Evolutionary conservation across 2,888 invertebrate species (phyloP).

Genomic region (Bedellia somnulentella): DNA sequence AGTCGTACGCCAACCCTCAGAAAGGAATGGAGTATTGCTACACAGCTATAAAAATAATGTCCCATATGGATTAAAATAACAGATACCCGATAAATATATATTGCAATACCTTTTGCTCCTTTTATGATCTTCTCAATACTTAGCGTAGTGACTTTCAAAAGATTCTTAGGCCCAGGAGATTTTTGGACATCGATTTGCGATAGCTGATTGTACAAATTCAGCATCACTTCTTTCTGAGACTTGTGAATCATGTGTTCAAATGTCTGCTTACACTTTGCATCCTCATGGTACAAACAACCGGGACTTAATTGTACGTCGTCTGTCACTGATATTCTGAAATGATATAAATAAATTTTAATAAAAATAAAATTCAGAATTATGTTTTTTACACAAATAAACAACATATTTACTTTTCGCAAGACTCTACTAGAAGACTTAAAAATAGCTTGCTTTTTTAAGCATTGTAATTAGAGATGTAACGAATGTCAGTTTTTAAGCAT

Average conservation of each 20-base stretch:
- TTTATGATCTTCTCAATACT: conserved; percentile 47
- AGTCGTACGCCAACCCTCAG: no score
- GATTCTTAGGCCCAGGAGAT: conserved; percentile 40
- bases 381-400: no score
- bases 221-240: conserved; percentile 53
- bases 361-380: no score
- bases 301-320: conserved; percentile 40
- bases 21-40: no score
- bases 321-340: conserved; percentile 26
- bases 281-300: conserved; percentile 36
- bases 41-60: no score
- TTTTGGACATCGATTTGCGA: conserved; percentile 40
- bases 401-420: conserved; percentile 1
- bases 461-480: no score
- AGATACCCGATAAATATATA: no score
- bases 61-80: no score
- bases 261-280: conserved; percentile 35
- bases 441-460: no score
- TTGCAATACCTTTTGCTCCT: conserved; percentile 39
- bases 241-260: conserved; percentile 53
- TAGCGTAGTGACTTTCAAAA: conserved; percentile 47
- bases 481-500: no score
- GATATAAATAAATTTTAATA: conserved; percentile 1
- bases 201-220: conserved; percentile 48
- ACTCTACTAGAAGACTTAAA: conserved; percentile 1